phyloP scores from a whole-genome alignment of 2,888 invertebrate species.

The Philaethria dido region DNA sequence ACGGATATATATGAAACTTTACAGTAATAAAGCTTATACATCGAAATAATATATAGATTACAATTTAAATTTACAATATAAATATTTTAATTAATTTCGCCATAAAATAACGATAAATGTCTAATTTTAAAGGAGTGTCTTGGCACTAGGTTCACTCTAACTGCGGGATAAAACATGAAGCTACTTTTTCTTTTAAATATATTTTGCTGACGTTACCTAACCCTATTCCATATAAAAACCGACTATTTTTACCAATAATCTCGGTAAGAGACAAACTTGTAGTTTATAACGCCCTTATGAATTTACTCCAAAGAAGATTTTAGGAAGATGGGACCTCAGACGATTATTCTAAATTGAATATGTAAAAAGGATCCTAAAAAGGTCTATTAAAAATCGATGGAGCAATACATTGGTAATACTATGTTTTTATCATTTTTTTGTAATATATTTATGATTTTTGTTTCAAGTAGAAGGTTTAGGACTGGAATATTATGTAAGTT shows the following conservation, averaged over 20 bases:
- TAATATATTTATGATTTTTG: neutral
- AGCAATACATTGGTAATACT: neutral
- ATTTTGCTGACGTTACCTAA: constrained; percentile 48
- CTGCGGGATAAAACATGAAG: too few relatives aligned
- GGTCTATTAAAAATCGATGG: constrained; percentile 11
- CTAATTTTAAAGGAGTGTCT: too few relatives aligned
- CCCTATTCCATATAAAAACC: constrained; percentile 46
- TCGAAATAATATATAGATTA: too few relatives aligned
- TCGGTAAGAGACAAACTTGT: constrained; percentile 42
- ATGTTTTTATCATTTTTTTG: neutral
- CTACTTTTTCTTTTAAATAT: too few relatives aligned
- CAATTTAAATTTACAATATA: too few relatives aligned
- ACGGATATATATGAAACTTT: too few relatives aligned
- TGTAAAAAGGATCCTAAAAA: constrained; percentile 23
- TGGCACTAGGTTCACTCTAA: too few relatives aligned
- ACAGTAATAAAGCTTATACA: too few relatives aligned
- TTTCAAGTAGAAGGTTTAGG: too few relatives aligned
- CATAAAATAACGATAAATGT: too few relatives aligned
- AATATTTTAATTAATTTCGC: too few relatives aligned
- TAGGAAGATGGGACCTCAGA: constrained; percentile 26
- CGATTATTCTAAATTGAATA: constrained; percentile 37
- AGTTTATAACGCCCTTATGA: constrained; percentile 36
- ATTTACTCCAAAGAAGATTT: constrained; percentile 29
- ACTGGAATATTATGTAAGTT: too few relatives aligned
- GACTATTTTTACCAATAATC: constrained; percentile 56